Percentiles rank a stretch among this genome's conserved stretches.
Evolutionary conservation across 1,140 invertebrate genomes (phyloP).

Genomic region (Ectropis grisescens): DNA sequence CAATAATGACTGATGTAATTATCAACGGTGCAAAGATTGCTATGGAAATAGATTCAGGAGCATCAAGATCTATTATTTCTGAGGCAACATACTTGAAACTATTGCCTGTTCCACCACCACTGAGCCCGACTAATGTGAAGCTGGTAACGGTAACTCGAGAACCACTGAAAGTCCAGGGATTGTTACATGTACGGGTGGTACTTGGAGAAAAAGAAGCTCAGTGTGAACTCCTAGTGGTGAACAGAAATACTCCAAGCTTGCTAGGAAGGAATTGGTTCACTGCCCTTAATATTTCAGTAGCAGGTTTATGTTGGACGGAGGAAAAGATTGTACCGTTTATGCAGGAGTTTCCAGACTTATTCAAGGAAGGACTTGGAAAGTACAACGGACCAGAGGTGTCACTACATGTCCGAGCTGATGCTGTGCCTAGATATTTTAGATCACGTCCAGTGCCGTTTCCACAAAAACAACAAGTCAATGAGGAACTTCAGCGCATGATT

Average conservation of each 20-base stretch:
- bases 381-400: slow-evolving; percentile 15
- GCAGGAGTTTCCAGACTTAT: slow-evolving; percentile 7
- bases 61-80: slow-evolving; percentile 12
- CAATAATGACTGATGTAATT: slow-evolving; percentile 7
- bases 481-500: not conserved
- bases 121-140: slow-evolving; percentile 8
- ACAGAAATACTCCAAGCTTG: slow-evolving; percentile 9
- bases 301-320: slow-evolving; percentile 7
- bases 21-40: slow-evolving; percentile 5
- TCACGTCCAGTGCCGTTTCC: slow-evolving; percentile 13
- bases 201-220: slow-evolving; percentile 9
- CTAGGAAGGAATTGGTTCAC: slow-evolving; percentile 14
- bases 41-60: slow-evolving; percentile 11
- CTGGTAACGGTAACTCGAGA: slow-evolving; percentile 13
- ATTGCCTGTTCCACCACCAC: slow-evolving; percentile 6
- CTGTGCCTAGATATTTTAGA: slow-evolving; percentile 9
- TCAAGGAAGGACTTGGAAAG: slow-evolving; percentile 9
- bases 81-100: slow-evolving; percentile 9
- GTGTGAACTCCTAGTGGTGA: slow-evolving; percentile 12
- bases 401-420: slow-evolving; percentile 7
- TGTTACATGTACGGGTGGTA: slow-evolving; percentile 3
- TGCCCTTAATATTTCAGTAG: slow-evolving; percentile 5
- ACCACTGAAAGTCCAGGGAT: slow-evolving; percentile 9
- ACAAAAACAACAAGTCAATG: slow-evolving; percentile 6
- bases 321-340: slow-evolving; percentile 1